A percentile compares a stretch with the other conserved stretches of the same genome.
Conservation (phyloP, 2,797 vertebrate species). For the Typhlichthys subterraneus region DNA sequence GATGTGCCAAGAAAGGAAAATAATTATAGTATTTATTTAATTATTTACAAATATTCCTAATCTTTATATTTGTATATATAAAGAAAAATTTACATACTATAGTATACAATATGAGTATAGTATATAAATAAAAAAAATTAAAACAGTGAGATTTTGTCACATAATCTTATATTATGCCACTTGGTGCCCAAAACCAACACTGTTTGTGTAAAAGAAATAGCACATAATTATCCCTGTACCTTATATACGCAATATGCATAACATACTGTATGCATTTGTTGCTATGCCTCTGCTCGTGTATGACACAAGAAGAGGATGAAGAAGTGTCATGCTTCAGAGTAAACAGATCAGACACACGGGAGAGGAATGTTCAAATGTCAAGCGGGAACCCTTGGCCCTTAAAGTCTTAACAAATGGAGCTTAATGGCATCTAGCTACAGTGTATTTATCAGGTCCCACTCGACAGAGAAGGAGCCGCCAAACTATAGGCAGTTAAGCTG, state of each 20-base stretch:
- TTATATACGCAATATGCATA: background rate
- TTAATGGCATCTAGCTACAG: slow-evolving; percentile 6
- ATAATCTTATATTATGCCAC: background rate
- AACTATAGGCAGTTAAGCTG: slow-evolving; percentile 3
- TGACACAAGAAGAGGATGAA: background rate
- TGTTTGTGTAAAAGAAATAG: slow-evolving; percentile 13
- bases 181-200: background rate
- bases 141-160: slow-evolving; percentile 23
- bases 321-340: slow-evolving; percentile 14
- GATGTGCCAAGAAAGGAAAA: slow-evolving; percentile 30
- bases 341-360: slow-evolving; percentile 11
- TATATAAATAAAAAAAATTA: slow-evolving; percentile 15
- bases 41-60: background rate
- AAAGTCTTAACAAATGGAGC: slow-evolving; percentile 29
- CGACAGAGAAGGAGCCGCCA: slow-evolving; percentile 9
- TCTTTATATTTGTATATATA: slow-evolving; percentile 4
- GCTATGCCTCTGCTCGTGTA: slow-evolving; percentile 1
- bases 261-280: background rate
- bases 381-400: slow-evolving; percentile 18
- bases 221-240: slow-evolving; percentile 7
- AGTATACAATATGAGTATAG: too few species aligned
- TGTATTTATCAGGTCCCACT: slow-evolving; percentile 30
- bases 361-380: slow-evolving; percentile 11
- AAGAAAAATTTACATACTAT: too few species aligned
- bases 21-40: slow-evolving; percentile 3